Evolutionary conservation across 2,888 invertebrate genomes (phyloP), one percentile per base, ranked within the genome.

Genomic region (Chesias legatella): DNA sequence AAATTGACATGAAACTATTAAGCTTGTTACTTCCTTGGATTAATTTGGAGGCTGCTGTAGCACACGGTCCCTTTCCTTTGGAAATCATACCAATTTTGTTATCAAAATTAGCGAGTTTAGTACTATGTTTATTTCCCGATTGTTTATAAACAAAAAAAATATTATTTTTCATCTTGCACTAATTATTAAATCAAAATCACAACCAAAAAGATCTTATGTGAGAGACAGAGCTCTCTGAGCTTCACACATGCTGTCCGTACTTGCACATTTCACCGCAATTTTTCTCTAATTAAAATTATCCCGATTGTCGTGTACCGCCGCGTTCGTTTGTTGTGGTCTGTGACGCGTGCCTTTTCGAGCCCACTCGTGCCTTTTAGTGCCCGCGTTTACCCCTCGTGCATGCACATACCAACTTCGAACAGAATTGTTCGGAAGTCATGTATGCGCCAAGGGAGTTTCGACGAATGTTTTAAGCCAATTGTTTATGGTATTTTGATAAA

Each of bases 201-300:
- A 3, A 17, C 13, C 13, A 17, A 17, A 17, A 17, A 17, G 3
- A 3, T 17, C 5, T 17, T 2, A 17, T 17, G 13, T n/a, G n/a
- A n/a, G n/a, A n/a, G n/a, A n/a, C n/a, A n/a, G n/a, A n/a, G n/a
- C n/a, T n/a, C n/a, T 17, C 13, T 17, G 13, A 2, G 2, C 13
- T 17, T 5, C 13, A 17, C 2, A 68, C 49, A 60, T 63, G 76
- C 56, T 52, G 75, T 53, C 66, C 50, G 49, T 52, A 59, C 69
- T 70, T 81, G 80, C 65, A 67, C 79, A 79, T 76, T 83, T 83
- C 53, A 64, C 74, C 73, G 79, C 74, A 79, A 77, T 86, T 86
- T 88, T 88, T 86, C 83, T 86, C 86, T 86, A 88, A 88, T 88
- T 88, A 86, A 88, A 88, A 84, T 84, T 79, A 86, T 85, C 68